Percentiles rank a stretch among this genome's conserved stretches.
These are phyloP conservation scores for Pelochelys cantorii DNA, from an alignment of 2,797 vertebrate genomes.

Conservation along the genomic window DNA sequence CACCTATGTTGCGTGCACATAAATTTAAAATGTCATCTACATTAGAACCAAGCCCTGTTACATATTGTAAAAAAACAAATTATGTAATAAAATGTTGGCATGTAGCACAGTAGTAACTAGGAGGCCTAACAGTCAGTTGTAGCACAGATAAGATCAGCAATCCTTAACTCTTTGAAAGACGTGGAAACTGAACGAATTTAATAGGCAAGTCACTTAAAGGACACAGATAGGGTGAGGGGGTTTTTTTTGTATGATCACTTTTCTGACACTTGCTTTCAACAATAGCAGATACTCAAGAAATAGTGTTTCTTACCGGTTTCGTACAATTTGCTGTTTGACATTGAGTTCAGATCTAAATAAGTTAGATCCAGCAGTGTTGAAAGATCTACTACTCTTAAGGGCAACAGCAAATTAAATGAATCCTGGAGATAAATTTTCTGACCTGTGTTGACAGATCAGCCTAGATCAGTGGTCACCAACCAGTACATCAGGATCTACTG, in stretches of 20 bases:
- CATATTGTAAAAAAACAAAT: not conserved
- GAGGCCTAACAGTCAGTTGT: not conserved
- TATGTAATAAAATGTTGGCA: fast-evolving
- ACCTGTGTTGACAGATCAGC: not conserved
- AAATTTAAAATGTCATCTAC: not conserved
- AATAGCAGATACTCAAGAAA: not conserved
- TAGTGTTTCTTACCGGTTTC: slow-evolving; percentile 7
- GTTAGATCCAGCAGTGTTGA: slow-evolving; percentile 19
- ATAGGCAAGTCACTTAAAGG: not conserved
- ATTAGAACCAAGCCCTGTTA: fast-evolving
- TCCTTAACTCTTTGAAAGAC: not conserved
- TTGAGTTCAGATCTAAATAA: not conserved
- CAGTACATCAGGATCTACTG: too few species aligned
- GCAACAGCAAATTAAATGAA: not conserved
- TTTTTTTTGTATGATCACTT: not conserved
- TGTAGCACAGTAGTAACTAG: not conserved
- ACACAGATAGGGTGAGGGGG: not conserved
- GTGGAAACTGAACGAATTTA: not conserved
- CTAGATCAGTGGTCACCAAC: not conserved
- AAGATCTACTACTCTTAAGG: slow-evolving; percentile 2
- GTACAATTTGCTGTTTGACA: not conserved
- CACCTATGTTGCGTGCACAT: not conserved
- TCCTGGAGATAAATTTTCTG: slow-evolving; percentile 14
- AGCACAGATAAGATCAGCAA: not conserved
- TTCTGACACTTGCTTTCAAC: not conserved